Percentiles rank a stretch among this genome's conserved stretches.
phyloP scores from a whole-genome alignment of 2,888 invertebrate species.

The Gastrophysa polygoni region DNA sequence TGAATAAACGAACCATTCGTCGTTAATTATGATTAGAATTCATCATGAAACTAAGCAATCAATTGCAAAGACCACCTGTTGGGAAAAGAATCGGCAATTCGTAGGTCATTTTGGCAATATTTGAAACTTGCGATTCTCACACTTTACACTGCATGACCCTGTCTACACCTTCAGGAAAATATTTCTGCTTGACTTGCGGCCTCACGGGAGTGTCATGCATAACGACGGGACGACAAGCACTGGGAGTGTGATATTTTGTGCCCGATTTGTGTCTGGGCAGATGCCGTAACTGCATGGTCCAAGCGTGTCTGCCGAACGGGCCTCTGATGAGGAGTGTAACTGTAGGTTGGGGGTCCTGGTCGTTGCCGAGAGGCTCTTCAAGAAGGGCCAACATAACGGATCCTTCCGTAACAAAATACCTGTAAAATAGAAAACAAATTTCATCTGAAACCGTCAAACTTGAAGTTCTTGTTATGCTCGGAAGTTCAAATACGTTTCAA shows the following conservation, averaged over 20 bases:
- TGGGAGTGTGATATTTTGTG: constrained; percentile 67
- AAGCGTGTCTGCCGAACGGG: constrained; percentile 93
- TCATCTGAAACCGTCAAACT: too few species aligned
- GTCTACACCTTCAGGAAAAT: constrained; percentile 82
- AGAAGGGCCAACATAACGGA: constrained; percentile 85
- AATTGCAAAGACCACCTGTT: too few species aligned
- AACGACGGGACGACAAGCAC: constrained; percentile 75
- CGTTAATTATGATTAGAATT: too few species aligned
- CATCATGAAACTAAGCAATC: too few species aligned
- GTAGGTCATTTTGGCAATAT: not conserved
- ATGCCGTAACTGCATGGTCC: constrained; percentile 89
- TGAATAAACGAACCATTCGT: too few species aligned
- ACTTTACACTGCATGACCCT: constrained; percentile 81
- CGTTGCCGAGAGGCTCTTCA: constrained; percentile 88
- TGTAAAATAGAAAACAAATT: too few species aligned
- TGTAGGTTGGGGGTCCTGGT: constrained; percentile 88
- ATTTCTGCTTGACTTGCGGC: constrained; percentile 72
- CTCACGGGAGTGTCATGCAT: constrained; percentile 73
- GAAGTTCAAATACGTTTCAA: too few species aligned
- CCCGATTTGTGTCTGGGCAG: constrained; percentile 83
- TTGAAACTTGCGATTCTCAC: constrained; percentile 56
- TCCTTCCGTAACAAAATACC: constrained; percentile 90
- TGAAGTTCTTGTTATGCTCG: too few species aligned
- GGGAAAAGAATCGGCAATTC: too few species aligned
- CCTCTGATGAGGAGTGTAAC: constrained; percentile 88